Base-by-base conservation (phyloP, 2,888 invertebrate genomes). In the Keiferia lycopersicella region DNA sequence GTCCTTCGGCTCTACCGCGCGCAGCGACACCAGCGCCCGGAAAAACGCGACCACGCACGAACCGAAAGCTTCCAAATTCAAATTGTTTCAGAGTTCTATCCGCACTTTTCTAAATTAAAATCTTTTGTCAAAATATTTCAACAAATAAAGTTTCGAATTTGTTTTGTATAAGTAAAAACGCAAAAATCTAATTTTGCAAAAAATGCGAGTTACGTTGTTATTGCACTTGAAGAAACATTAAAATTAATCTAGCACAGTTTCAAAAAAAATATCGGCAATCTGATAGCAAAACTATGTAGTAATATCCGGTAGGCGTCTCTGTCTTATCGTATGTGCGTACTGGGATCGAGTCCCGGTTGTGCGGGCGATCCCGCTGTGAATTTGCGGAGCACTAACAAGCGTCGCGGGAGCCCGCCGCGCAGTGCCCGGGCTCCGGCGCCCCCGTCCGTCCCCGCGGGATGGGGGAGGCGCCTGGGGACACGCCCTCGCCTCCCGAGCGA, bases 401-500 rank as follows among this genome's bases (percentile, higher is more conserved):
- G 90, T 87, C 90, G 87, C 89, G 90, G 91, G 91, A 90, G 85
- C 84, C 82, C 86, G 82, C 78, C 85, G 86, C 87, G 80, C 86
- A 88, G 89, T 87, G 87, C 91, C 85, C 86, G 82, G 86, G 90
- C 91, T 86, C 86, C 88, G 83, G 87, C 86, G 92, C 87, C 89
- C 87, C 88, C 88, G 88, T 84, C 89, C 86, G 86, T 87, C 89
- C 89, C 88, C 88, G 89, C 89, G 87, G 87, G 86, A 88, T 86
- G 88, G 82, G 89, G 89, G 90, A 87, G 87, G 87, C 81, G 87
- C 91, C 89, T 79, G 75, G 89, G 90, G 89, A 89, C 91, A 92
- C 92, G 92, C 93, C 93, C 92, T 92, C 92, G 89, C 88, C 90
- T 84, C 88, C 81, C 85, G 92, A 92, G 92, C 88, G 82, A 83